Evolutionary conservation across 1,140 invertebrate genomes (phyloP), one percentile per base, ranked within the genome.

Genomic region (Drosophila nikananu): DNA sequence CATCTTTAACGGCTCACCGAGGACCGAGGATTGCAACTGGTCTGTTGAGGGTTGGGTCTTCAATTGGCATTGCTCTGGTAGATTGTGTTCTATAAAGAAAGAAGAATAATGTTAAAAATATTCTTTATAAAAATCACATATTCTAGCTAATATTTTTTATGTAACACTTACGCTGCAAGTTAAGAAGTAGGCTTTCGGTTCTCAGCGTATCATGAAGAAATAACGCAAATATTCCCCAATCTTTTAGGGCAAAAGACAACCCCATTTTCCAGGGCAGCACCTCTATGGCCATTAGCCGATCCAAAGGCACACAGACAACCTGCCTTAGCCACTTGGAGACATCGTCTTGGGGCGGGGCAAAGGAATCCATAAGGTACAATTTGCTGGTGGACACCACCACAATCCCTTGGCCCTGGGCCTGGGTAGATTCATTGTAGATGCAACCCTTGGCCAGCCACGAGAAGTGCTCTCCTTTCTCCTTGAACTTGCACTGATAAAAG

Each of bases 321-420:
- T 81, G 87, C 15, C 78, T 77, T 32, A 93, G 51, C 92, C 92
- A 93, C 59, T 92, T 92, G 41, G 86, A 58, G 6, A 92, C 81
- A 70, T 93, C 89, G 52, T 93, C 93, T 86, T 94, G 93, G 78
- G 95, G 94, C 12, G 72, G 59, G 12, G 93, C 94, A 73, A 84
- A 93, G 6, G 94, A 93, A 78, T 93, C 94, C 61, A 95, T 93
- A 12, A 95, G 52, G 60, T 95, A 95, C 59, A 94, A 87, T 70
- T 94, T 94, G 4, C 86, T 86, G 8, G 94, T 95, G 10, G 95
- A 95, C 51, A 95, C 86, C 9, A 95, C 93, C n/a, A 95, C 79
- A 41, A 95, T 93, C 7, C 94, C 95, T 41, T 94, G 91, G 77
- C 93, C 93, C 1, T 81, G 13, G 4, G 37, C 49, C 61, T 81